Percentiles rank a stretch among this genome's conserved stretches.
Evolutionary conservation across 2,888 invertebrate genomes (phyloP).

Genomic region (Ochropacha duplaris): DNA sequence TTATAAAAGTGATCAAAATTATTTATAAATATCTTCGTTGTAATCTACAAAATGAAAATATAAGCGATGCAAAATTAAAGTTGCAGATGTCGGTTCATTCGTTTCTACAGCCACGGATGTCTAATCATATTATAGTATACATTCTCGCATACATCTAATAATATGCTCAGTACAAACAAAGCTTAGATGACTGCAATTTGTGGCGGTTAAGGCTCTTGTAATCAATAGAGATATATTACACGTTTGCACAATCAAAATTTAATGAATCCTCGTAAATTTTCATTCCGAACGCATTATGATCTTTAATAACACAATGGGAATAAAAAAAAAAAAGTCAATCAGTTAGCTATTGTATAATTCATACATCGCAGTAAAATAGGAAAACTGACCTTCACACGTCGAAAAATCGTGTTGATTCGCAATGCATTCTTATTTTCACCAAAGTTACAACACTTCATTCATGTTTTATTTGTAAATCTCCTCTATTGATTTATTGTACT

Average conservation of each 20-base stretch:
- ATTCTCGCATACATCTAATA: not conserved
- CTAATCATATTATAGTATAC: not conserved
- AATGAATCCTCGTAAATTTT: constrained; percentile 27
- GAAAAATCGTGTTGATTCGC: constrained; percentile 20
- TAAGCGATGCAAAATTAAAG: not conserved
- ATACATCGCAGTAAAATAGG: constrained; percentile 18
- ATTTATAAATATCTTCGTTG: not conserved
- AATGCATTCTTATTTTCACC: constrained; percentile 17
- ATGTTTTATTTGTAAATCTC: not conserved
- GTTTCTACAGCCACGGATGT: not conserved
- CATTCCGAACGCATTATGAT: constrained; percentile 20
- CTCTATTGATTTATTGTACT: constrained; percentile 9
- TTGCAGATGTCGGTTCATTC: not conserved
- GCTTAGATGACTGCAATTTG: not conserved
- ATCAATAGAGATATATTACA: not conserved
- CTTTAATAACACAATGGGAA: constrained; percentile 21
- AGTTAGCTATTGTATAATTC: constrained; percentile 34
- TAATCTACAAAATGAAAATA: no score
- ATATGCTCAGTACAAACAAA: not conserved
- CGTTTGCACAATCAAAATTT: not conserved
- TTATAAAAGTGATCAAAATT: no score
- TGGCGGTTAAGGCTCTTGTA: not conserved
- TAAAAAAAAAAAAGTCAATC: constrained; percentile 35
- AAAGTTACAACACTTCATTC: constrained; percentile 25
- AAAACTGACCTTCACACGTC: constrained; percentile 33